These are phyloP conservation scores for Anodontia alba DNA, from an alignment of 2,888 invertebrate genomes.

Conservation along the genomic window DNA sequence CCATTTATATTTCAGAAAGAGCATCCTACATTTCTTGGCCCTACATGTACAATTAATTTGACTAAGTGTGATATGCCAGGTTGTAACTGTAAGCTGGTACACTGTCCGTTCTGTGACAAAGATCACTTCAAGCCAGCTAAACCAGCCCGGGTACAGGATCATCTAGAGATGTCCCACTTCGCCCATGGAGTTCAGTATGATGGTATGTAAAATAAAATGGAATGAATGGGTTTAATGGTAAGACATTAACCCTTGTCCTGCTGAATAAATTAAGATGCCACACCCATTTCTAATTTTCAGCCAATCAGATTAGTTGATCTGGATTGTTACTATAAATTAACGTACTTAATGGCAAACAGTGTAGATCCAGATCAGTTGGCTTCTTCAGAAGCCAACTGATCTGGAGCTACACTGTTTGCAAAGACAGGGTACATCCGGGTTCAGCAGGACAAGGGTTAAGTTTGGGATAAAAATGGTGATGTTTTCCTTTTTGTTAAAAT, in stretches of 20 bases:
- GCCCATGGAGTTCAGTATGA: slow-evolving; percentile 74
- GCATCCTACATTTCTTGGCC: slow-evolving; percentile 55
- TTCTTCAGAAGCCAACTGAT: too few species aligned
- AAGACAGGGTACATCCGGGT: too few species aligned
- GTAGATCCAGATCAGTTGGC: neutral
- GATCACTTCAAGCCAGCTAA: slow-evolving; percentile 72
- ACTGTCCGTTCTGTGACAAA: slow-evolving; percentile 75
- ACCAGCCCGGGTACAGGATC: slow-evolving; percentile 69
- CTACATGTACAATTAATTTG: slow-evolving; percentile 58
- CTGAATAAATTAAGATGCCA: too few species aligned
- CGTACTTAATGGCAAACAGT: too few species aligned
- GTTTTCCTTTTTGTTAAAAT: too few species aligned
- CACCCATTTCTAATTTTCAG: too few species aligned
- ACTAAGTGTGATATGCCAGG: slow-evolving; percentile 59
- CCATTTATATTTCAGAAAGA: slow-evolving; percentile 33
- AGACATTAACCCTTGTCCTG: too few species aligned
- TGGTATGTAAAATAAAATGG: slow-evolving; percentile 60
- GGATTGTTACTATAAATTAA: too few species aligned
- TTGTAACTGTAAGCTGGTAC: slow-evolving; percentile 69
- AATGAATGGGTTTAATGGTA: neutral
- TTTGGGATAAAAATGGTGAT: neutral
- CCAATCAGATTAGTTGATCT: too few species aligned
- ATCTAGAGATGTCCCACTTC: slow-evolving; percentile 73
- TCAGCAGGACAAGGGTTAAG: too few species aligned
- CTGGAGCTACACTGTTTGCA: too few species aligned